Conservation (phyloP, 2,888 invertebrate species). For the Spilosoma lubricipeda region DNA sequence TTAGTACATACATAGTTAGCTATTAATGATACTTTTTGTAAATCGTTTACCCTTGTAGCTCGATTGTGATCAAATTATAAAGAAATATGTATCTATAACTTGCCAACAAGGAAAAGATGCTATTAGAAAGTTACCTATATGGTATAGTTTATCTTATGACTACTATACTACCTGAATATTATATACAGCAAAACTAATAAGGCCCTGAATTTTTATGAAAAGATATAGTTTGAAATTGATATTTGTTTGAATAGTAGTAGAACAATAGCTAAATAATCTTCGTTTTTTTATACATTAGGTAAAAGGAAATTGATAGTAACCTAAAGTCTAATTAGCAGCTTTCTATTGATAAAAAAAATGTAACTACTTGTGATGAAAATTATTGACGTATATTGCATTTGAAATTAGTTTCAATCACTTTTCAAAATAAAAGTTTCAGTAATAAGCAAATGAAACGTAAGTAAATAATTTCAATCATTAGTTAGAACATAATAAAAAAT, state of each 20-base stretch:
- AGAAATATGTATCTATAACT: neutral
- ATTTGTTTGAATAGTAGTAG: too few species aligned
- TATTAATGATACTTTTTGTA: neutral
- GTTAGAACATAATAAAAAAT: neutral
- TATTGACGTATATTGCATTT: too few species aligned
- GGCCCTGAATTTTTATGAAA: too few species aligned
- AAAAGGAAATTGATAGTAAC: neutral
- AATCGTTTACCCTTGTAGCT: too few species aligned
- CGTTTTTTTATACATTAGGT: too few species aligned
- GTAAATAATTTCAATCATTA: neutral
- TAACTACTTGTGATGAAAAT: neutral
- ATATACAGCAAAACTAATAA: neutral
- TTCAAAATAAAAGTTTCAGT: too few species aligned
- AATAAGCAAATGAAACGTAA: neutral
- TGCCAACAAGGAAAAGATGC: neutral
- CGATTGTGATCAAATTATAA: neutral
- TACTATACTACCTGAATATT: neutral
- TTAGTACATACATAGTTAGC: neutral
- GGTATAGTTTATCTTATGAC: too few species aligned
- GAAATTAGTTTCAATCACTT: too few species aligned
- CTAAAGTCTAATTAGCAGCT: neutral
- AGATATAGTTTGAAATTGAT: too few species aligned
- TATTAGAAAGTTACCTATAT: too few species aligned
- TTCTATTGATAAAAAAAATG: neutral
- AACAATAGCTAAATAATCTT: too few species aligned